These are phyloP conservation scores for Chelon labrosus DNA, from an alignment of 2,797 vertebrate species.

Conservation along the genomic window DNA sequence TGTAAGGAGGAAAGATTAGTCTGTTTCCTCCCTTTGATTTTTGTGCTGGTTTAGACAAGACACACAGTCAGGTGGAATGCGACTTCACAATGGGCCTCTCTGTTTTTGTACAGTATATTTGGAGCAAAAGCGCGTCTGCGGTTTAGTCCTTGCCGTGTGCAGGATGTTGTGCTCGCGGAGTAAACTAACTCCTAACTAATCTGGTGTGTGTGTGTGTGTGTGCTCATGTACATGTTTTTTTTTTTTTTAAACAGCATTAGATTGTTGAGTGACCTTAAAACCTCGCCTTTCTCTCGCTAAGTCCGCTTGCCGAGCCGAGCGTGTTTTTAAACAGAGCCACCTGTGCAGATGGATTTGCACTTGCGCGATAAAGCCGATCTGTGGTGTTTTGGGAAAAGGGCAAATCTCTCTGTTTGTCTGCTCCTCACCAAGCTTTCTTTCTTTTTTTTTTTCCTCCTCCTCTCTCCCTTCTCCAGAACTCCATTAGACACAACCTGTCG, in stretches of 20 bases:
- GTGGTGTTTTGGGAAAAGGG: constrained; percentile 72
- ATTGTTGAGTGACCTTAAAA: constrained; percentile 65
- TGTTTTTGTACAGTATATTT: constrained; percentile 61
- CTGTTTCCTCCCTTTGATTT: constrained; percentile 74
- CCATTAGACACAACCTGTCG: constrained; percentile 98
- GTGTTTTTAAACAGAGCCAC: constrained; percentile 52
- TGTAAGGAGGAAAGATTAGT: constrained; percentile 74
- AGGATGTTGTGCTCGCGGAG: constrained; percentile 57
- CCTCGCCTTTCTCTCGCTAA: constrained; percentile 42
- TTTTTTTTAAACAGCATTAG: constrained; percentile 49
- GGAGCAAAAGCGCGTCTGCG: constrained; percentile 44
- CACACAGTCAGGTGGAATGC: constrained; percentile 73
- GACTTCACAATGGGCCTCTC: constrained; percentile 55
- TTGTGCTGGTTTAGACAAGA: constrained; percentile 67
- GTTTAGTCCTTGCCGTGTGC: constrained; percentile 24
- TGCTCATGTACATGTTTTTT: constrained; percentile 10
- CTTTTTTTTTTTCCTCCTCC: constrained; percentile 20
- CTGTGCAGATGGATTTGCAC: constrained; percentile 80
- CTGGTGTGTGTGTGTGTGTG: constrained; percentile 40
- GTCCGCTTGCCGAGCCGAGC: constrained; percentile 42
- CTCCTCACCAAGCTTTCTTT: constrained; percentile 24
- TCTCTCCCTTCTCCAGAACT: constrained; percentile 89
- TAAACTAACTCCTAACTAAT: constrained; percentile 43
- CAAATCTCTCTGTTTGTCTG: constrained; percentile 66
- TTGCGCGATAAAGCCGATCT: constrained; percentile 53